Conservation (phyloP, 2,888 invertebrate species). For the Phlogophora meticulosa region DNA sequence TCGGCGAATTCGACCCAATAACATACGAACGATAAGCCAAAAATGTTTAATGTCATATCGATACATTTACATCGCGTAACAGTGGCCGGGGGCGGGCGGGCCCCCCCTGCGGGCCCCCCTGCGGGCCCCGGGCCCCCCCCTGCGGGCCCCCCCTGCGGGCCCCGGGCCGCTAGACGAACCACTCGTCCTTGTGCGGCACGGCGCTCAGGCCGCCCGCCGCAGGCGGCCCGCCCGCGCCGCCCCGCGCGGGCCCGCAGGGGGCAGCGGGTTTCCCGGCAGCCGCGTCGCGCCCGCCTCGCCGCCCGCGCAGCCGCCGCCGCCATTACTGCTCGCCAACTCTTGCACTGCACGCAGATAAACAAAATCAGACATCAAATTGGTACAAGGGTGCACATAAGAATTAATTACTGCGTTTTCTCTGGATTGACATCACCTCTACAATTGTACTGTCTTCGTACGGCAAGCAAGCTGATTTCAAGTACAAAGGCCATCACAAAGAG, state of each 20-base stretch:
- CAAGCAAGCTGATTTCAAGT: too few relatives aligned
- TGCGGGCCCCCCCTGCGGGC: constrained; percentile 78
- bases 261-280: constrained; percentile 98
- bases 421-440: too few relatives aligned
- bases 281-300: constrained; percentile 87
- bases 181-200: constrained; percentile 97
- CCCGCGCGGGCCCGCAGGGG: constrained; percentile 97
- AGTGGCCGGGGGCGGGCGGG: constrained; percentile 73
- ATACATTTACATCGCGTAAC: constrained; percentile 90
- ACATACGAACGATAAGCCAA: constrained; percentile 90
- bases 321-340: constrained; percentile 93
- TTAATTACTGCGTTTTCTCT: too few relatives aligned
- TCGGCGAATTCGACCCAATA: constrained; percentile 80
- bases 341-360: constrained; percentile 90
- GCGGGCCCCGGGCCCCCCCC: constrained; percentile 80
- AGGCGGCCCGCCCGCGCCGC: constrained; percentile 97
- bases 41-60: constrained; percentile 90
- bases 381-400: background rate
- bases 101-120: too few relatives aligned
- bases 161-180: constrained; percentile 88
- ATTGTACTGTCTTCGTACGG: too few relatives aligned
- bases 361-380: background rate
- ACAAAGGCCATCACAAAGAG: too few relatives aligned
- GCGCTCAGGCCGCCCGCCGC: constrained; percentile 97
- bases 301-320: constrained; percentile 90